Percentiles rank a stretch among this genome's conserved stretches.
Evolutionary conservation across 2,113 vertebrate species (phyloP).

Genomic region (Tragulus kanchil): DNA sequence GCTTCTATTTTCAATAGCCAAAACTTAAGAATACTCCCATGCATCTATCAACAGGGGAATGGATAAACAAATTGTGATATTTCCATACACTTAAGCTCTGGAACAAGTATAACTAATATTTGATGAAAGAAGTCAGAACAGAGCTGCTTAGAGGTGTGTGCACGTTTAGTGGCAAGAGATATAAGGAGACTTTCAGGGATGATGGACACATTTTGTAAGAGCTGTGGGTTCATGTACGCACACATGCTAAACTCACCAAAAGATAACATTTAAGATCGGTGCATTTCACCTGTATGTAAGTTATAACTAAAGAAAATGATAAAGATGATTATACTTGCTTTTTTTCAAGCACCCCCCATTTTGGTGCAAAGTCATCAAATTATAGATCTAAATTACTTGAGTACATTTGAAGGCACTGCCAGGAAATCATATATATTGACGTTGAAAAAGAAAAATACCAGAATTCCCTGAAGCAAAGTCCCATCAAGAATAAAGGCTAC

Average conservation of each 20-base stretch:
- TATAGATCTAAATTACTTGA: slow-evolving; percentile 26
- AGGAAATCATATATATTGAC: slow-evolving; percentile 24
- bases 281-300: background rate
- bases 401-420: background rate
- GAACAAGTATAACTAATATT: background rate
- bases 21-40: background rate
- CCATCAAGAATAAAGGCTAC: background rate
- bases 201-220: background rate
- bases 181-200: background rate
- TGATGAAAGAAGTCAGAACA: slow-evolving; percentile 33
- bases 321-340: background rate
- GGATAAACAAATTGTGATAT: background rate
- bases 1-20: background rate
- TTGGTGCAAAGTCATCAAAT: slow-evolving; percentile 32
- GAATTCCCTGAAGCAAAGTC: background rate
- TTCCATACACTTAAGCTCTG: background rate
- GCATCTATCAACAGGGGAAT: background rate
- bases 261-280: background rate
- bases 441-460: slow-evolving; percentile 34
- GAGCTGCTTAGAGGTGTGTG: background rate
- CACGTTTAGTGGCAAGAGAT: background rate
- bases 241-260: slow-evolving; percentile 16
- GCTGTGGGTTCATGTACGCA: background rate
- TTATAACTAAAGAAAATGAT: background rate
- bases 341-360: background rate